phyloP scores from a whole-genome alignment of 2,888 invertebrate species.

The Panorpa germanica region DNA sequence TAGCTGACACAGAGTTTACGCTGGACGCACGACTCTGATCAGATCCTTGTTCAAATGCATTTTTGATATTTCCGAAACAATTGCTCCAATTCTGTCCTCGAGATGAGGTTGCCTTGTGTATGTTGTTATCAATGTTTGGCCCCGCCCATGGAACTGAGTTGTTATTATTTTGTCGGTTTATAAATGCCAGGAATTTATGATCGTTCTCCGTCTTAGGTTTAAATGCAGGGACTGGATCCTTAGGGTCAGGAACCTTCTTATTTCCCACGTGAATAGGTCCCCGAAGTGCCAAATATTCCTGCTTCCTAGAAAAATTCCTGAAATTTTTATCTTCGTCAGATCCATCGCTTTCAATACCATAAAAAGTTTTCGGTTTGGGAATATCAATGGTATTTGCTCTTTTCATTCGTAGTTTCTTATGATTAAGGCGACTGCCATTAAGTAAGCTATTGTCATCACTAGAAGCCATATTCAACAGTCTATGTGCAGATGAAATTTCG shows the following conservation, averaged over 20 bases:
- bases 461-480: slow-evolving; percentile 22
- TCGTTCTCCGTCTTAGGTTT: slow-evolving; percentile 73
- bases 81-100: slow-evolving; percentile 59
- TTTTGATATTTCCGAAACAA: slow-evolving; percentile 68
- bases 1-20: slow-evolving; percentile 30
- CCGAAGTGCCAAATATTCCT: slow-evolving; percentile 23
- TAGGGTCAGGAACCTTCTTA: slow-evolving; percentile 23
- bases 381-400: slow-evolving; percentile 80
- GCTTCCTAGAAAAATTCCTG: slow-evolving; percentile 20
- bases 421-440: no score
- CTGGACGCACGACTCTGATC: slow-evolving; percentile 12
- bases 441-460: no score
- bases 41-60: slow-evolving; percentile 46
- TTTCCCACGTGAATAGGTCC: slow-evolving; percentile 36
- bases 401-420: slow-evolving; percentile 61
- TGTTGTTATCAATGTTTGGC: slow-evolving; percentile 18
- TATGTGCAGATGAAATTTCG: slow-evolving; percentile 21
- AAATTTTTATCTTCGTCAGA: slow-evolving; percentile 15
- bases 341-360: slow-evolving; percentile 26
- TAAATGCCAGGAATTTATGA: slow-evolving; percentile 63
- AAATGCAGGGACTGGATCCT: slow-evolving; percentile 40
- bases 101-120: slow-evolving; percentile 20
- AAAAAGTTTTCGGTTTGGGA: slow-evolving; percentile 46
- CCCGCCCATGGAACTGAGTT: slow-evolving; percentile 19
- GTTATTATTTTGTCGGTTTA: slow-evolving; percentile 50